Conservation (phyloP, 2,113 vertebrate species). For the Crotalus tigris region DNA sequence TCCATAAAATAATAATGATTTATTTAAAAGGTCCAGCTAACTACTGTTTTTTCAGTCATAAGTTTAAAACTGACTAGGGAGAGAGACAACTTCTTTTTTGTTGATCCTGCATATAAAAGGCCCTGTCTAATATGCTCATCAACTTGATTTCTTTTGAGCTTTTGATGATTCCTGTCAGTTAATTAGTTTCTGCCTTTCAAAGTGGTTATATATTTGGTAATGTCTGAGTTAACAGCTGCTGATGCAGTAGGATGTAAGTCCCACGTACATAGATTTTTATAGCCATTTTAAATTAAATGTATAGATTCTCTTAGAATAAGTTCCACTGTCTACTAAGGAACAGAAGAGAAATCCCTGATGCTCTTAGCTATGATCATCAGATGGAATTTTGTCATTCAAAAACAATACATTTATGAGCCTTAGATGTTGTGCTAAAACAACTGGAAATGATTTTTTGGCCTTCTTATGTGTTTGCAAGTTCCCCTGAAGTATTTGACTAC, state of each 20-base stretch:
- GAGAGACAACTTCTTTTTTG: neutral
- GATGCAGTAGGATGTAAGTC: neutral
- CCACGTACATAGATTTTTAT: neutral
- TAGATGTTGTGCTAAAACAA: neutral
- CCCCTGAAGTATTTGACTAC: neutral
- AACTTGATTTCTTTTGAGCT: neutral
- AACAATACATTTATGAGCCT: neutral
- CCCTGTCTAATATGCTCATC: neutral
- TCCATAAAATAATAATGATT: neutral
- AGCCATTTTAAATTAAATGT: neutral
- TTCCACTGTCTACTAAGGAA: neutral
- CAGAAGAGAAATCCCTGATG: neutral
- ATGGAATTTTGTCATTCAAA: neutral
- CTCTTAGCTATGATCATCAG: neutral
- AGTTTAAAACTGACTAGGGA: neutral
- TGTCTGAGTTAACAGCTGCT: neutral
- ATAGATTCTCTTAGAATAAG: neutral
- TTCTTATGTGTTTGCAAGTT: neutral
- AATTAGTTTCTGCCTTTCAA: neutral
- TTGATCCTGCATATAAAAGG: neutral
- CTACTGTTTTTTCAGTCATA: neutral
- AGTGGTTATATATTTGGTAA: neutral
- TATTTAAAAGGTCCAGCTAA: neutral
- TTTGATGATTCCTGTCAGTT: neutral
- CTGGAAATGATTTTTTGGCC: neutral